Conservation (phyloP, 2,888 invertebrate species). For the Theretra japonica region DNA sequence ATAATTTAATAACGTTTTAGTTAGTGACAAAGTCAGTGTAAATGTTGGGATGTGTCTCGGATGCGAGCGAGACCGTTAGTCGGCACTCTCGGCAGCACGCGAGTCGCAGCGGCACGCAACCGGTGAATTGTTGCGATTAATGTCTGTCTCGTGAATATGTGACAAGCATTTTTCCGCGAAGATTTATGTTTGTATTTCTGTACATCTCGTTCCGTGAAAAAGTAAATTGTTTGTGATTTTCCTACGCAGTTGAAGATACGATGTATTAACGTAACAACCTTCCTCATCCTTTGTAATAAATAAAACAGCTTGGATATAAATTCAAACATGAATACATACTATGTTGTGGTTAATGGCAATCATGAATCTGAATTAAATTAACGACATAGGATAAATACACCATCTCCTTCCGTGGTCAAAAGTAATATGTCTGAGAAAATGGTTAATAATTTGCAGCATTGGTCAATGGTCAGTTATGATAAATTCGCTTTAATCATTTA, state of each 20-base stretch:
- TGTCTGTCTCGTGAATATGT: neutral
- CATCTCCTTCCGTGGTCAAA: conserved; percentile 41
- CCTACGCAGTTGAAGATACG: neutral
- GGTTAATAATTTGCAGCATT: conserved; percentile 45
- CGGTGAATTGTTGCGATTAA: neutral
- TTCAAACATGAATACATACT: neutral
- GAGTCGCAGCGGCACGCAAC: neutral
- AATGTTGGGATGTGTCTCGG: neutral
- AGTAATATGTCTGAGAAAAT: conserved; percentile 48
- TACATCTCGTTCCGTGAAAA: neutral
- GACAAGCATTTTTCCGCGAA: conserved; percentile 21
- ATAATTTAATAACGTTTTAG: conserved; percentile 29
- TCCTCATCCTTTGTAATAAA: neutral
- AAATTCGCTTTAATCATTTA: conserved; percentile 45
- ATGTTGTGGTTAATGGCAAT: neutral
- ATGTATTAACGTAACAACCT: neutral
- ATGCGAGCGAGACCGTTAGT: conserved; percentile 11
- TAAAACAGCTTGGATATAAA: neutral
- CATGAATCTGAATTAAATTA: conserved; percentile 8
- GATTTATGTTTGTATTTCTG: neutral
- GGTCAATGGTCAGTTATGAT: conserved; percentile 44
- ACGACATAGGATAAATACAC: neutral
- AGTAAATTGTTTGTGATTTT: neutral
- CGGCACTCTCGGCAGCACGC: neutral
- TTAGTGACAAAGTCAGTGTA: conserved; percentile 5